Conservation (phyloP, 2,797 vertebrate species). For the Alosa sapidissima region DNA sequence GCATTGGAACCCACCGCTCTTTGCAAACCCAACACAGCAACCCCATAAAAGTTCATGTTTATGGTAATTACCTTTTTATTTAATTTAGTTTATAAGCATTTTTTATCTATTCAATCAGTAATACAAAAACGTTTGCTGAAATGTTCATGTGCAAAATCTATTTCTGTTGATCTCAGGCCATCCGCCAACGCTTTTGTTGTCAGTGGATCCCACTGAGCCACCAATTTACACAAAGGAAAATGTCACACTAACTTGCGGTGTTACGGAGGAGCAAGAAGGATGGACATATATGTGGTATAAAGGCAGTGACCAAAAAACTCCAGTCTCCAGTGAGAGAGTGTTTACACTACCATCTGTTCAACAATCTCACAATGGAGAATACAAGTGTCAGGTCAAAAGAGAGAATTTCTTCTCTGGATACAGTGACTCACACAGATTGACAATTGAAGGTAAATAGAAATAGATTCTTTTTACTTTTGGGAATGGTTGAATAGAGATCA, state of each 20-base stretch:
- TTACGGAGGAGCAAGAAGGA: slow-evolving; percentile 20
- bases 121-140: neutral
- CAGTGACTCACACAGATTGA: neutral
- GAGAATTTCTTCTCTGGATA: neutral
- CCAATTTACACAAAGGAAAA: slow-evolving; percentile 29
- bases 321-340: neutral
- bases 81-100: too few species aligned
- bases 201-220: neutral
- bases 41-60: neutral
- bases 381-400: neutral
- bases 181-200: neutral
- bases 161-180: neutral
- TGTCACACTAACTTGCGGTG: slow-evolving; percentile 12
- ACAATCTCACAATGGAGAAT: neutral
- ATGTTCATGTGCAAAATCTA: neutral
- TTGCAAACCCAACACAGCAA: neutral
- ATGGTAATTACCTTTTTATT: neutral
- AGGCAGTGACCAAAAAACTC: neutral
- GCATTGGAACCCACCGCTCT: neutral
- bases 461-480: neutral
- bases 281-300: slow-evolving; percentile 33
- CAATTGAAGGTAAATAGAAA: neutral
- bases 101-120: neutral
- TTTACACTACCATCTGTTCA: neutral
- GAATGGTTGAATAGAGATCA: neutral